Conservation (phyloP, 2,888 invertebrate species). For the Stenichneumon culpator region DNA sequence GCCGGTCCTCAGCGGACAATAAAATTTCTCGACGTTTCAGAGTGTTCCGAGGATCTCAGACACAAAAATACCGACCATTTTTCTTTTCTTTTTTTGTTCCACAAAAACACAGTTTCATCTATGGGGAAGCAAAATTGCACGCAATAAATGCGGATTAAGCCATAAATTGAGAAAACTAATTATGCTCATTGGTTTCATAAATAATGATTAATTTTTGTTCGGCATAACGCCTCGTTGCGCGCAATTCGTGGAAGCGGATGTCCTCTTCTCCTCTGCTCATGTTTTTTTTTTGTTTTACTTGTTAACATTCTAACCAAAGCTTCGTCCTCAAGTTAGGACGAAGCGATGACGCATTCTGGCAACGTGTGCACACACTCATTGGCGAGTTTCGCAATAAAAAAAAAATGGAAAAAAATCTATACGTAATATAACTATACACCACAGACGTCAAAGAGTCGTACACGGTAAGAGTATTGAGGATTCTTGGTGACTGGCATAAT, state of each 20-base stretch:
- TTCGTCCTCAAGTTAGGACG: not conserved
- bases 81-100: too few relatives aligned
- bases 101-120: too few relatives aligned
- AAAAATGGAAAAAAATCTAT: not conserved
- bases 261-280: not conserved
- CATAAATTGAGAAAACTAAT: not conserved
- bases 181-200: not conserved
- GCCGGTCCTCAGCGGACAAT: too few relatives aligned
- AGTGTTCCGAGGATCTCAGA: too few relatives aligned
- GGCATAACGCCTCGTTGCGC: not conserved
- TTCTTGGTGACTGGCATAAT: constrained; percentile 13
- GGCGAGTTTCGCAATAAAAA: constrained; percentile 46
- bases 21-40: too few relatives aligned
- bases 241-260: not conserved
- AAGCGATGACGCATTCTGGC: constrained; percentile 38
- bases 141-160: not conserved
- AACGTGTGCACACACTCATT: constrained; percentile 42
- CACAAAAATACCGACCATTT: too few relatives aligned
- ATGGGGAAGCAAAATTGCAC: not conserved
- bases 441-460: not conserved
- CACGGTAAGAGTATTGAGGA: not conserved
- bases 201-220: not conserved
- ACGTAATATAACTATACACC: not conserved
- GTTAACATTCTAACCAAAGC: constrained; percentile 1
- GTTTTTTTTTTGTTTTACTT: too few relatives aligned